Percentiles rank a stretch among this genome's conserved stretches.
Conservation (phyloP, 2,888 invertebrate genomes). For the Galerucella nymphaeae region DNA sequence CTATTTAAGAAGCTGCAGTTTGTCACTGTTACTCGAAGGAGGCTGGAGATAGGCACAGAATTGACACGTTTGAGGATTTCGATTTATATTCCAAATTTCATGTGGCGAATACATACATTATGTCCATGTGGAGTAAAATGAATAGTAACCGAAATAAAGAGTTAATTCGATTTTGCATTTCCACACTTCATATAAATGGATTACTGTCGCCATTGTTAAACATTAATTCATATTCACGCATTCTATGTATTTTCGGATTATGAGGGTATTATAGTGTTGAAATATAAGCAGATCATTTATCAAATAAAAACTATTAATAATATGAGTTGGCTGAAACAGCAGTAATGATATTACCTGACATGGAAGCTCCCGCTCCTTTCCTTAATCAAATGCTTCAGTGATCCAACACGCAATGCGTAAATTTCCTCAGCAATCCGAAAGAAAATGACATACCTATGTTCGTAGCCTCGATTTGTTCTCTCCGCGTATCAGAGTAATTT, state of each 20-base stretch:
- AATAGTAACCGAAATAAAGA: neutral
- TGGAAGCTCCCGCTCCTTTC: constrained; percentile 19
- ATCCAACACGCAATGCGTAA: constrained; percentile 32
- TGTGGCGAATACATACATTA: too few relatives aligned
- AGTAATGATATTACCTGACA: constrained; percentile 27
- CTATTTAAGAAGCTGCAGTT: too few relatives aligned
- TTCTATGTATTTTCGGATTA: neutral
- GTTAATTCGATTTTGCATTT: neutral
- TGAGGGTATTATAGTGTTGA: neutral
- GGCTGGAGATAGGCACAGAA: too few relatives aligned
- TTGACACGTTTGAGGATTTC: too few relatives aligned
- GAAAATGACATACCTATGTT: constrained; percentile 30
- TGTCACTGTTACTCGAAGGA: too few relatives aligned
- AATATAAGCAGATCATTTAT: constrained; percentile 20
- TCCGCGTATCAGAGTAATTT: neutral
- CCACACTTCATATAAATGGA: neutral
- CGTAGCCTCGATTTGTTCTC: neutral
- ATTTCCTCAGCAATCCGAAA: constrained; percentile 23
- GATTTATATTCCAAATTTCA: too few relatives aligned
- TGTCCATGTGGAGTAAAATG: too few relatives aligned
- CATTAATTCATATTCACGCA: neutral
- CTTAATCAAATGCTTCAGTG: constrained; percentile 31
- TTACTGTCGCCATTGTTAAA: neutral
- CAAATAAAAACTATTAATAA: constrained; percentile 33
- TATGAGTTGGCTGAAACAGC: constrained; percentile 9